A percentile compares a stretch with the other conserved stretches of the same genome.
These are phyloP conservation scores for Lasius platythorax DNA, from an alignment of 2,888 invertebrate species.

Conservation along the genomic window DNA sequence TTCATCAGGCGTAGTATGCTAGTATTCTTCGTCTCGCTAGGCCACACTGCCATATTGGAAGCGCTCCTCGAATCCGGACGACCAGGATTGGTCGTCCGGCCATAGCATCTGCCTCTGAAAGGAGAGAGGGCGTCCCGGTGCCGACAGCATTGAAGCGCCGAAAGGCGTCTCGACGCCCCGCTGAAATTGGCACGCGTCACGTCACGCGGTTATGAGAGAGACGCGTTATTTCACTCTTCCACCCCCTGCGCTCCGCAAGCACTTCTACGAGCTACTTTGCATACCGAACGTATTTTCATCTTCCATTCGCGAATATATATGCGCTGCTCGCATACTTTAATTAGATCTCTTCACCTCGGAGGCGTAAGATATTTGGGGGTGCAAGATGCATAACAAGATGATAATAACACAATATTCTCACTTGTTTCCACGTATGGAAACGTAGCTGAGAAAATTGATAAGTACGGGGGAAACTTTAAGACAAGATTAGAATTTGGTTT, in stretches of 20 bases:
- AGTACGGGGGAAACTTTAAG: background rate
- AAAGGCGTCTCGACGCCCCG: constrained; percentile 82
- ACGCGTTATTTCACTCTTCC: constrained; percentile 59
- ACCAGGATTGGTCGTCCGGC: constrained; percentile 77
- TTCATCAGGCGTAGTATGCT: constrained; percentile 46
- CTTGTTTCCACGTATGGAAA: background rate
- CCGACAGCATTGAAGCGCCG: constrained; percentile 70
- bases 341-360: constrained; percentile 1
- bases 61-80: constrained; percentile 65
- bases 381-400: background rate
- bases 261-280: constrained; percentile 13
- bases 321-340: background rate
- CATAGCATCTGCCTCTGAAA: constrained; percentile 76
- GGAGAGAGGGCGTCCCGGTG: constrained; percentile 77
- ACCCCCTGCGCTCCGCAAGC: constrained; percentile 13
- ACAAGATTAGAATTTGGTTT: background rate
- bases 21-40: constrained; percentile 62
- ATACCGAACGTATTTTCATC: constrained; percentile 2
- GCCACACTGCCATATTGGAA: constrained; percentile 84
- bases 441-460: background rate
- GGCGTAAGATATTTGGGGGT: background rate
- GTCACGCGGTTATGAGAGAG: constrained; percentile 76
- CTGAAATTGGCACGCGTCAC: constrained; percentile 84
- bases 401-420: background rate
- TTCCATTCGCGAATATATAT: background rate